Evolutionary conservation across 2,113 vertebrate species (phyloP).

Genomic region (Rhadina sibilatrix): DNA sequence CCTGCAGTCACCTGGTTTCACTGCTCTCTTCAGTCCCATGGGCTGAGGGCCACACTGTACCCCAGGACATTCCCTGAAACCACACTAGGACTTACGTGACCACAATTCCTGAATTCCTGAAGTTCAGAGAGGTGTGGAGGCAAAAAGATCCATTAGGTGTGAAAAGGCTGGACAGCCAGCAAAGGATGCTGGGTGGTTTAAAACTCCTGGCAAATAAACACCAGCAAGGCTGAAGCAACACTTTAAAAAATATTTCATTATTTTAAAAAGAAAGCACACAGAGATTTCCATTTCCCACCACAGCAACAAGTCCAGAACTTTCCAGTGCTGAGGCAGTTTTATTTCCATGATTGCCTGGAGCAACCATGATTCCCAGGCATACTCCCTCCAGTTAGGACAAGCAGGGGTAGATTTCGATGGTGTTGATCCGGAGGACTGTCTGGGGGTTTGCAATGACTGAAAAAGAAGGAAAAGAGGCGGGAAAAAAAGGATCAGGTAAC

Average conservation of each 20-base stretch:
- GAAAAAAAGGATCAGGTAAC: not conserved
- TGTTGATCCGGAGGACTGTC: conserved; percentile 84
- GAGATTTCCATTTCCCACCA: not conserved
- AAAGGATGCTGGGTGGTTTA: not conserved
- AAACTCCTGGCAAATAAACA: not conserved
- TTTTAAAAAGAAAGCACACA: not conserved
- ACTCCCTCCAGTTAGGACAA: not conserved
- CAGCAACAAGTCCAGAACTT: not conserved
- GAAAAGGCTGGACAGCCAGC: not conserved
- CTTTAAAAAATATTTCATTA: not conserved
- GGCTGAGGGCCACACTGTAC: not conserved
- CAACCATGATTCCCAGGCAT: not conserved
- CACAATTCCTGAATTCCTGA: not conserved
- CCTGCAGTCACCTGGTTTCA: not conserved
- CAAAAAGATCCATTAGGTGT: not conserved
- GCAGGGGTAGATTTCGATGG: conserved; percentile 76
- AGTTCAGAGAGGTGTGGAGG: not conserved
- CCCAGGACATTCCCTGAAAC: not conserved
- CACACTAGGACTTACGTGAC: fast-evolving
- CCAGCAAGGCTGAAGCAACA: not conserved
- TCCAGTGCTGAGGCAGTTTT: not conserved
- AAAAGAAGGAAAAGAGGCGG: not conserved
- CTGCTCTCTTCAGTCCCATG: not conserved
- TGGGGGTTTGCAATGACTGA: conserved; percentile 77
- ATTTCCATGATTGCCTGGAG: not conserved